Base-by-base conservation (phyloP, 2,797 vertebrate genomes). In the Rhinella marina region DNA sequence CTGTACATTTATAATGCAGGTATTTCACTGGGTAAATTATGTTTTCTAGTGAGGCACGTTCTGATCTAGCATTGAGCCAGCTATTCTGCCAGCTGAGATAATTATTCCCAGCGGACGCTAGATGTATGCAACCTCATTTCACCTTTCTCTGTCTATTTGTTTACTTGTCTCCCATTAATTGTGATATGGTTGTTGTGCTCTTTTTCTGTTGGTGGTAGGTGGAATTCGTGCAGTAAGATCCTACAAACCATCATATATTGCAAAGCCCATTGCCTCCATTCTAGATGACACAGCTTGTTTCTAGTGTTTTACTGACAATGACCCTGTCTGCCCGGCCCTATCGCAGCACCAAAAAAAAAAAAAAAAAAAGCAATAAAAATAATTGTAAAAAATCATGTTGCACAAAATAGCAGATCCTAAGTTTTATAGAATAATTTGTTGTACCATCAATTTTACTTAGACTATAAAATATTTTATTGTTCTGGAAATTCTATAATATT, bases 91-190 rank as follows among this genome's bases (percentile, higher is more conserved):
- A 82, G 41, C 66, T 48, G 78, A 85, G 82, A 32, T 88, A 86
- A 88, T 88, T 88, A 88, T 88, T 88, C 87, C 87, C 87, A 82
- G 84, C 66, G 66, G 83, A 86, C 87, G 21, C 32, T 88, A 59
- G 62, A 81, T 87, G 77, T 78, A 64, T 76, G 87, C 70, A 88
- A 88, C 87, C 87, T 88, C 84, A 82, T 82, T 88, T 88, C 84
- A 88, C 87, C 87, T 88, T 72, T 29, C 87, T 88, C 84, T 86
- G 78, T 86, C 87, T 81, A n/a, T 86, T 88, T 88, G 87, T 88
- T 85, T 88, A 88, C 78, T 85, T 72, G 59, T 72, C 66, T 62
- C 77, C 82, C 78, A 75, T 86, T 86, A 85, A 70, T 86, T 61
- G 66, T 86, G 77, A 23, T n/a, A 56, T 57, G 32, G 76, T 78